Evolutionary conservation across 2,888 invertebrate genomes (phyloP), one percentile per base, ranked within the genome.

Genomic region (Acrocyrtus sp.): DNA sequence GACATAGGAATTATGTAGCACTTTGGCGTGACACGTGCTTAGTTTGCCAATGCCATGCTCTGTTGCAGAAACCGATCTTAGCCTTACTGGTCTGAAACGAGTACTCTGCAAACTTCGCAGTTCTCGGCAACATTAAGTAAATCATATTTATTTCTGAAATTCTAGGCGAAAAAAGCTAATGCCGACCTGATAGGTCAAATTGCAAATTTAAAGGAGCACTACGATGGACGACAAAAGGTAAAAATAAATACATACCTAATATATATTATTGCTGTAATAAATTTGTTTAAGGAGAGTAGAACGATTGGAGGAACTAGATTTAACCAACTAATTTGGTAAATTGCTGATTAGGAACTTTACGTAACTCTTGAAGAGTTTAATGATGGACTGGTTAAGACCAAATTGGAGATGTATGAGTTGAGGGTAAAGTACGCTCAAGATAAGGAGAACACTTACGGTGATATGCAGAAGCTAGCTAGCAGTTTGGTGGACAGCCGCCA

Each of bases 381-480:
- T 24, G 72, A 76, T 54, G 77, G 66, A 1, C 48, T 79, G 15
- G 69, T 79, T 2, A 70, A 62, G 26, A 72, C 72, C 0, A 74
- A 79, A 51, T 73, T 75, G 3, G 80, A 78, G 27, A 21, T 80
- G 1, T 79, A 78, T 22, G 74, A 78, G 60, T 26, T 74, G 29
- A 51, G 74, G 53, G 60, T 80, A 48, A 74, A 73, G 47, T 72
- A 53, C 47, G 78, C 80, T 1, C 70, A 75, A 56, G 80, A 79
- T 15, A 68, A 75, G 22, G 79, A 80, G 47, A 50, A 72, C 48
- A 53, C 75, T 8, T 80, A 77, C 57, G 77, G 62, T 22, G 79
- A 80, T 27, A 79, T 80, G 80, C 78, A 79, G 21, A 74, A 74
- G 39, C 43, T 80, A 15, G 80, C 80, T 4, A 73, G 63, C 17